Evolutionary conservation across 2,888 invertebrate genomes (phyloP), one percentile per base, ranked within the genome.

Genomic region (Diplolepis rosae): DNA sequence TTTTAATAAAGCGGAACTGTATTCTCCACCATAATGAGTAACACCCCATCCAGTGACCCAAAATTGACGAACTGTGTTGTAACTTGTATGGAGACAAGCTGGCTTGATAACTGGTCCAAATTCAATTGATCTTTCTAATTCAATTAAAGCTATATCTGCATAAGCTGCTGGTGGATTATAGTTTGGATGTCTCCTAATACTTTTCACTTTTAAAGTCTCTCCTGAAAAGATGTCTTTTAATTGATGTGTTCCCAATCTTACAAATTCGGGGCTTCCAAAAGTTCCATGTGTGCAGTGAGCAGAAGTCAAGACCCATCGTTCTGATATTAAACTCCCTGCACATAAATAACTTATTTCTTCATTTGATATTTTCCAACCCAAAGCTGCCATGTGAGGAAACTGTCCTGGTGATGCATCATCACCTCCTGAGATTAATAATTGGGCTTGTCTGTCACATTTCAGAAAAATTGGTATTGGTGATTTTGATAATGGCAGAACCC

Each of bases 101-200:
- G 67, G 67, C 22, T 67, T 67, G 1, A 67, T 7, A 22, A 35
- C 6, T n/a, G 13, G 2, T 11, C 52, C 39, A 27, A 67, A 67
- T 15, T 18, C 7, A 9, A 51, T 39, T n/a, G 51, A 5, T n/a
- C 11, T n/a, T 13, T 35, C 22, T 15, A 67, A 15, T 51, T 67
- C 67, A n/a, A 67, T 18, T 4, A 67, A 15, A 11, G 67, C 67
- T 9, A 67, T 67, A 11, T 67, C 67, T 11, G 51, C 15, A 39
- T 50, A 51, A 7, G 15, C 15, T 4, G 22, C 1, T 15, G 30
- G 32, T 4, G 51, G 24, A 2, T n/a, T 5, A 39, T 35, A 51
- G 9, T 27, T 27, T 11, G 67, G 67, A 52, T 67, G 67, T 18
- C 28, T 27, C 9, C 11, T 39, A n/a, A 39, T 7, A 11, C 9